Evolutionary conservation across 1,140 invertebrate genomes (phyloP).

Genomic region (Ceratina japonica): DNA sequence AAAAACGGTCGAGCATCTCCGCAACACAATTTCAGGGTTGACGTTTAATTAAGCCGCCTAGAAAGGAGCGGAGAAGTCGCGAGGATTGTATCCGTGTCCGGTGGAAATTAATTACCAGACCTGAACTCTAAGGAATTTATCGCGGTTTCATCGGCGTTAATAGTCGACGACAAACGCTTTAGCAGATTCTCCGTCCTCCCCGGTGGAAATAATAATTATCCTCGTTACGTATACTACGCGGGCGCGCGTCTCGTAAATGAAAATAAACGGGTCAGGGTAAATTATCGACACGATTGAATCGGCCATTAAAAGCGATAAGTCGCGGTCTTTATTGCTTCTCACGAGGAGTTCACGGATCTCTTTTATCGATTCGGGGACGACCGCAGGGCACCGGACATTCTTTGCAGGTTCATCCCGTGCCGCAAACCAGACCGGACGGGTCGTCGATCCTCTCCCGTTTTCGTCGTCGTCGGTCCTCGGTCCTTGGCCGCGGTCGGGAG

Average conservation of each 20-base stretch:
- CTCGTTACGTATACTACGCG: too few relatives aligned
- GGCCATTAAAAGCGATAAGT: conserved; percentile 2
- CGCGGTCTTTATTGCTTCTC: conserved; percentile 7
- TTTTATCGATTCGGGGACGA: conserved; percentile 39
- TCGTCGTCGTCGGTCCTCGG: conserved; percentile 54
- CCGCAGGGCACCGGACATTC: conserved; percentile 47
- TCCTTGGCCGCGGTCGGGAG: conserved; percentile 55
- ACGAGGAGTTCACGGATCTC: conserved; percentile 27
- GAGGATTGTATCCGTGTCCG: too few relatives aligned
- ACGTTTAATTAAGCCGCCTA: conserved; percentile 41
- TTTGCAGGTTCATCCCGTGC: conserved; percentile 52
- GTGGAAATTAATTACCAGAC: conserved; percentile 38
- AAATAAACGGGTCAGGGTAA: background rate
- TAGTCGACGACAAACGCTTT: conserved; percentile 9
- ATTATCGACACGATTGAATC: conserved; percentile 12
- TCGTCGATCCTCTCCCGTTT: conserved; percentile 42
- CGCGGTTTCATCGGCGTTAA: conserved; percentile 24
- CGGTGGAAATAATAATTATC: too few relatives aligned
- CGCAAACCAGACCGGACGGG: conserved; percentile 52
- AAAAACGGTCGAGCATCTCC: background rate
- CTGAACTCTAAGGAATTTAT: background rate
- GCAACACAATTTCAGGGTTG: background rate
- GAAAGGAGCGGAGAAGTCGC: conserved; percentile 18
- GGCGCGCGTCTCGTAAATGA: too few relatives aligned
- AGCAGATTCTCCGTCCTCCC: too few relatives aligned